Conservation (phyloP, 2,888 invertebrate species). For the Automeris io region DNA sequence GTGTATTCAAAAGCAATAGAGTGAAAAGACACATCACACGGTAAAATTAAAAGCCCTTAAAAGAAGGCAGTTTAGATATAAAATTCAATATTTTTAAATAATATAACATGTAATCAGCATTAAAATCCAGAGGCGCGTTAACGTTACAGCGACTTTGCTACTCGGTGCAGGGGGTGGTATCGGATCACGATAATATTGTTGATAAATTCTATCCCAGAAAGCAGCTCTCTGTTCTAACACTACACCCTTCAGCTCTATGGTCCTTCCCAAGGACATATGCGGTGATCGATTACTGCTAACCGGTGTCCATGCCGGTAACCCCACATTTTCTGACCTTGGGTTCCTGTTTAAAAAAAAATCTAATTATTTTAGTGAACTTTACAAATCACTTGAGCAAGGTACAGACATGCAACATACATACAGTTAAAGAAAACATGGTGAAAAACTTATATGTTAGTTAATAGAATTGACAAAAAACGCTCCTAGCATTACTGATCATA, state of each 20-base stretch:
- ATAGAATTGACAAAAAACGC: too few species aligned
- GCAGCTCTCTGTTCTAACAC: conserved; percentile 21
- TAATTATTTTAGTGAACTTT: too few species aligned
- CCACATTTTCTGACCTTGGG: conserved; percentile 27
- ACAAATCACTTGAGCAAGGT: not conserved
- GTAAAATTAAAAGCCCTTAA: too few species aligned
- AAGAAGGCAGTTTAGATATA: too few species aligned
- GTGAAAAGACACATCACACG: too few species aligned
- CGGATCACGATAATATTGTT: conserved; percentile 29
- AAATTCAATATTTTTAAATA: too few species aligned
- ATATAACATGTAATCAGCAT: not conserved
- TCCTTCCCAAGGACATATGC: conserved; percentile 29
- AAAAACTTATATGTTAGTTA: too few species aligned
- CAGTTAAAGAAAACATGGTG: too few species aligned
- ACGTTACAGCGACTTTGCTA: not conserved
- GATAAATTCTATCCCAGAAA: conserved; percentile 41
- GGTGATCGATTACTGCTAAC: conserved; percentile 23
- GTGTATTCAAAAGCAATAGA: too few species aligned
- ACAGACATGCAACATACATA: too few species aligned
- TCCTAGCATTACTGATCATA: too few species aligned
- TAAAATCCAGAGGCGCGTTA: not conserved
- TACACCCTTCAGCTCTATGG: conserved; percentile 21
- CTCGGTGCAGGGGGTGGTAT: conserved; percentile 20
- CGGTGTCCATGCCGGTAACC: conserved; percentile 30
- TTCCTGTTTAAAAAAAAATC: conserved; percentile 23